Percentiles rank a stretch among this genome's conserved stretches.
phyloP scores from a whole-genome alignment of 2,888 invertebrate species.

The Digitonthophagus gazella region DNA sequence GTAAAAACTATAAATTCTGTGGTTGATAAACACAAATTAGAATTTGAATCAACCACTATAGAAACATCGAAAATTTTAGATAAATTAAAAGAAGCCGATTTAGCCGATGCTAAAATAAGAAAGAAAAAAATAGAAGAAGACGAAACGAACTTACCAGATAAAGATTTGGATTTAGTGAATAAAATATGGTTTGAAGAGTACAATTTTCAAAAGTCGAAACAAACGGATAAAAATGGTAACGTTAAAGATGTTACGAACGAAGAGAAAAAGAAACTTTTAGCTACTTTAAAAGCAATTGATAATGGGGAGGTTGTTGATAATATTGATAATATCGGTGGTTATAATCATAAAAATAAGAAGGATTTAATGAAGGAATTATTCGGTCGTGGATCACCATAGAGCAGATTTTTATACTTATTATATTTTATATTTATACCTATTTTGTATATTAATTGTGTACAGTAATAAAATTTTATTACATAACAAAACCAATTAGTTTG shows the following conservation, averaged over 20 bases:
- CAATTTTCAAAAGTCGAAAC: slow-evolving; percentile 34
- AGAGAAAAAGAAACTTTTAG: slow-evolving; percentile 58
- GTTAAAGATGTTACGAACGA: slow-evolving; percentile 43
- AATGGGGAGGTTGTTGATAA: slow-evolving; percentile 48
- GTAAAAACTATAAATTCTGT: slow-evolving; percentile 39
- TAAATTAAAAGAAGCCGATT: slow-evolving; percentile 55
- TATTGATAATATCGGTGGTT: slow-evolving; percentile 15
- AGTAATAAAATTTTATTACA: background rate
- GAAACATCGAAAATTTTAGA: slow-evolving; percentile 55
- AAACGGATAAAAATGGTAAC: slow-evolving; percentile 35
- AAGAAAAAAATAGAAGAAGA: slow-evolving; percentile 24
- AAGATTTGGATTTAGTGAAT: slow-evolving; percentile 42
- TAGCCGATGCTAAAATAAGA: slow-evolving; percentile 53
- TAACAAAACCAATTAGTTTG: background rate
- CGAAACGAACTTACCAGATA: slow-evolving; percentile 32
- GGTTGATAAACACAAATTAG: slow-evolving; percentile 56
- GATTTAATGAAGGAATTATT: slow-evolving; percentile 40
- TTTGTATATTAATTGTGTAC: background rate
- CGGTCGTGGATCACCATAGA: slow-evolving; percentile 30
- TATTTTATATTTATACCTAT: slow-evolving; percentile 1
- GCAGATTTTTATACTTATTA: slow-evolving; percentile 7
- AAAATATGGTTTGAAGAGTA: slow-evolving; percentile 45
- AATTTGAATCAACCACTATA: slow-evolving; percentile 51
- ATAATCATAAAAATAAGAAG: slow-evolving; percentile 32
- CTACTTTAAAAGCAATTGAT: slow-evolving; percentile 64